phyloP scores from a whole-genome alignment of 2,113 vertebrate genomes.

The Edolisoma coerulescens region DNA sequence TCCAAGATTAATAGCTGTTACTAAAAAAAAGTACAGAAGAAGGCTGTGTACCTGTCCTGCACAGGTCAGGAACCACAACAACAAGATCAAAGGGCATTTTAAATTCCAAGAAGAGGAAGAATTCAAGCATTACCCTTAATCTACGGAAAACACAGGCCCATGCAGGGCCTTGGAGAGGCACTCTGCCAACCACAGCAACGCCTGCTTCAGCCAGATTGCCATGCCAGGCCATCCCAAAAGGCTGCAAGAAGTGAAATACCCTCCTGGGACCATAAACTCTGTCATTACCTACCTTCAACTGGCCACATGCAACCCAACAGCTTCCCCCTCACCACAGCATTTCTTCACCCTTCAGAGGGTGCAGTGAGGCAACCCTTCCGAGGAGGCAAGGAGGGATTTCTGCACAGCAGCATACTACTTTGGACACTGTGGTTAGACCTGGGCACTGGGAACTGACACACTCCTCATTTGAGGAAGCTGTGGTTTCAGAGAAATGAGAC shows the following conservation, averaged over 20 bases:
- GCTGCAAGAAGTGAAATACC: not conserved
- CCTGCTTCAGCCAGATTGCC: not conserved
- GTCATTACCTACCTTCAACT: not conserved
- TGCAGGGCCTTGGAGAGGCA: not conserved
- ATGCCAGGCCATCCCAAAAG: not conserved
- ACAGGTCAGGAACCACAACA: not conserved
- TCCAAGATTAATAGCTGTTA: not conserved
- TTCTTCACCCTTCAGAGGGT: not conserved
- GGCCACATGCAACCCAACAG: not conserved
- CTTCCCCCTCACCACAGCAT: not conserved
- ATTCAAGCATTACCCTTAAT: not conserved
- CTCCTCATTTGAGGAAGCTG: conserved; percentile 4
- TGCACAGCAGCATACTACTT: not conserved
- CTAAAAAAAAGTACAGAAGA: not conserved
- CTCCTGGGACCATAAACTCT: not conserved
- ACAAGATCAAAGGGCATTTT: not conserved
- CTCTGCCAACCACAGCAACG: not conserved
- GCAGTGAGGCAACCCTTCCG: not conserved
- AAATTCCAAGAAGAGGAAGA: not conserved
- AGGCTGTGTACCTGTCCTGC: not conserved
- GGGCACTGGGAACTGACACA: not conserved
- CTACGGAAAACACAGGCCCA: not conserved
- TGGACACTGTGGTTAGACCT: not conserved
- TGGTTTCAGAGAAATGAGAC: not conserved
- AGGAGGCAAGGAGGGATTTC: not conserved